Conservation (phyloP, 2,113 vertebrate species). For the Heterocephalus glaber region DNA sequence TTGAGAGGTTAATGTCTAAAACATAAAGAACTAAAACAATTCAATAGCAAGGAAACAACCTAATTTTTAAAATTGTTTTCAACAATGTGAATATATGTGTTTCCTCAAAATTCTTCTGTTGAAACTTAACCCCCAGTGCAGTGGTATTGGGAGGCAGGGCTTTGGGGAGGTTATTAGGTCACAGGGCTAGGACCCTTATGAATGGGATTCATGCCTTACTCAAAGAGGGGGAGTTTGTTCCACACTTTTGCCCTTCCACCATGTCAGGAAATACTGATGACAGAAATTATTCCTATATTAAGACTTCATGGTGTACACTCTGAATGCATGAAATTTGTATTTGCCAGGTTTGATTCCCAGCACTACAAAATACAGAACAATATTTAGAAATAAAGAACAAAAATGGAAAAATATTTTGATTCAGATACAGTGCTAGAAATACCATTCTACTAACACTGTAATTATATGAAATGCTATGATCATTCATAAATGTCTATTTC, state of each 20-base stretch:
- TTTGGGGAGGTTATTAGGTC: neutral
- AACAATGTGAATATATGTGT: neutral
- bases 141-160: neutral
- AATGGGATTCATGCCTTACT: neutral
- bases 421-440: neutral
- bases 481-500: constrained; percentile 8
- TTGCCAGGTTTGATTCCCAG: neutral
- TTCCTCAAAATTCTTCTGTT: neutral
- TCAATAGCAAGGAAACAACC: neutral
- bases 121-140: neutral
- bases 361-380: neutral
- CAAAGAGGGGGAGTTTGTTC: neutral
- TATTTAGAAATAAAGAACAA: neutral
- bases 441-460: neutral
- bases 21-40: neutral
- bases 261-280: neutral
- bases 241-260: too few species aligned
- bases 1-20: neutral
- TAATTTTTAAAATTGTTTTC: neutral
- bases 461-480: neutral
- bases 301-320: neutral
- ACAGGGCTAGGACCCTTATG: too few species aligned
- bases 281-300: neutral
- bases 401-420: neutral
- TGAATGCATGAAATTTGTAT: neutral